Evolutionary conservation across 2,797 vertebrate species (phyloP), one percentile per base, ranked within the genome.

Genomic region (Alosa sapidissima): DNA sequence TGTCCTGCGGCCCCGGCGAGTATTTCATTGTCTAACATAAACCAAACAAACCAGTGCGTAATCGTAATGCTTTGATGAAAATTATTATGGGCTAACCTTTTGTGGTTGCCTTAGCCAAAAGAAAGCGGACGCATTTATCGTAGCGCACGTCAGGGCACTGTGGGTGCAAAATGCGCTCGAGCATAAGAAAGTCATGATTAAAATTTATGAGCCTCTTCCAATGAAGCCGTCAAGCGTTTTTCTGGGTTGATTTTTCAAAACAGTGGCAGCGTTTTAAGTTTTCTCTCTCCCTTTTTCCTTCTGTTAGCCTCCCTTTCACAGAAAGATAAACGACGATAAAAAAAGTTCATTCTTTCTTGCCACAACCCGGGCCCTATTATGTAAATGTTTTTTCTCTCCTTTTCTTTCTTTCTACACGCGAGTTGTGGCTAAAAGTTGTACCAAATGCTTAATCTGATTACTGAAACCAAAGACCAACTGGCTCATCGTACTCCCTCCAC

Each of bases 401-500:
- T 96, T 96, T 96, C 94, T 95, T 93, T 93, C 91, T 96, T 96
- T 97, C 95, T 93, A 95, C 97, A 97, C 97, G 96, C 96, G 97
- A 97, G 96, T 94, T 96, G 95, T 92, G 95, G 94, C 95, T 94
- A 94, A 96, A 97, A 97, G 95, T 98, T 98, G 97, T 97, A 95
- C 92, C 97, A 97, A 98, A 98, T 97, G 96, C 95, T 96, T 99
- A 98, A 99, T 99, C 97, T 93, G 95, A 99, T 99, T 99, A 99
- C 93, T 95, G 92, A 93, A 96, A 96, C 96, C 97, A 98, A 97
- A 97, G 97, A 96, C 96, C 97, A 97, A 98, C 97, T 97, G 97
- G 96, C 95, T 93, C 96, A 94, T 95, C 96, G 94, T 96, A 97
- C 96, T 97, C 96, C 96, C 96, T 98, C 97, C 98, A 99, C 98